phyloP scores from a whole-genome alignment of 2,113 vertebrate genomes.

The Chionomys nivalis region DNA sequence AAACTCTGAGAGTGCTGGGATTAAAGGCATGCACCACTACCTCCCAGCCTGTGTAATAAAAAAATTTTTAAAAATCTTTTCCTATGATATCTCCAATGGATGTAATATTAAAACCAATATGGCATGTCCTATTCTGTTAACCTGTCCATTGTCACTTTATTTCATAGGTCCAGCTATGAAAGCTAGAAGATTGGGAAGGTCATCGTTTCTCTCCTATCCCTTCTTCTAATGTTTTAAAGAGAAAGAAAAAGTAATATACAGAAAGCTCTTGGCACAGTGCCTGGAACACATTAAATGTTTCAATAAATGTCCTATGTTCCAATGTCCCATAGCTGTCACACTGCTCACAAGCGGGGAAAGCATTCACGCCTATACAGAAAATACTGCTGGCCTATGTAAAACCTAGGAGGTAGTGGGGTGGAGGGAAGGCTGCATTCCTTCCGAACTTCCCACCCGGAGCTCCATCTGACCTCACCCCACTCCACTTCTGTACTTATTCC shows the following conservation, averaged over 20 bases:
- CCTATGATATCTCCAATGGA: not conserved
- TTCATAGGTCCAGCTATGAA: not conserved
- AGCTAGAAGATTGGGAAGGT: not conserved
- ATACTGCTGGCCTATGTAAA: not conserved
- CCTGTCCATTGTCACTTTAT: not conserved
- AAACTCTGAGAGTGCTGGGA: not conserved
- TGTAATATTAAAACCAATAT: not conserved
- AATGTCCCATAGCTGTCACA: not conserved
- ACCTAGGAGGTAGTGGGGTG: not conserved
- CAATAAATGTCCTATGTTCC: not conserved
- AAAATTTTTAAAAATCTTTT: not conserved
- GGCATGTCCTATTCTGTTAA: not conserved
- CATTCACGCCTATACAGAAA: not conserved
- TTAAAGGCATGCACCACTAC: not conserved
- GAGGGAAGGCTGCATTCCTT: not conserved
- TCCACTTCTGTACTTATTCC: not conserved
- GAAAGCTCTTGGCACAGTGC: not conserved
- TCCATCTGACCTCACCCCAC: not conserved
- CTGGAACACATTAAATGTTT: not conserved
- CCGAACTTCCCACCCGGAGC: not conserved
- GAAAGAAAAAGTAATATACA: not conserved
- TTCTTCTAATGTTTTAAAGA: not conserved
- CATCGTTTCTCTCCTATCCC: not conserved
- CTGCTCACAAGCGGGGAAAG: not conserved
- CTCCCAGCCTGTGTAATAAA: not conserved